Conservation (phyloP, 2,113 vertebrate genomes). For the Gambusia holbrooki region DNA sequence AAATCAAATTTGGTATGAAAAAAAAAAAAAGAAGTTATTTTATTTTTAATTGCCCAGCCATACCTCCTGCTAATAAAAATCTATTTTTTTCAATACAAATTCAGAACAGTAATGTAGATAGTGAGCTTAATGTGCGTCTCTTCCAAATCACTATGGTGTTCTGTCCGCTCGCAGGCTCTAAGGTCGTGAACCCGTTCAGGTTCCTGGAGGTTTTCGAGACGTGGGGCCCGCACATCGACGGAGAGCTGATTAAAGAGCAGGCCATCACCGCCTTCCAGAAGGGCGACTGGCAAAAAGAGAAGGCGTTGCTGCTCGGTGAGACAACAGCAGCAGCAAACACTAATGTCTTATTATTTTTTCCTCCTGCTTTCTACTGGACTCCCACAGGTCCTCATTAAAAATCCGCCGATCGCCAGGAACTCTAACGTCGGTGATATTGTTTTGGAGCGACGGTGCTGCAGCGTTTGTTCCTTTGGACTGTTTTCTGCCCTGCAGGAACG, state of each 20-base stretch:
- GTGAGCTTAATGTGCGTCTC: no score
- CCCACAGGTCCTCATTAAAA: conserved; percentile 2
- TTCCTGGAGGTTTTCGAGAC: conserved; percentile 82
- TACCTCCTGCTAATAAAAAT: no score
- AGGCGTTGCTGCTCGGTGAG: conserved; percentile 77
- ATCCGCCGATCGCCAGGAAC: neutral
- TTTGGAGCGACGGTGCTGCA: no score
- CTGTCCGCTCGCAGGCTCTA: conserved; percentile 71
- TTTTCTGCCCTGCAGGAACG: conserved; percentile 66
- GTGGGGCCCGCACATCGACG: conserved; percentile 80
- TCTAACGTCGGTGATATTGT: conserved; percentile 10
- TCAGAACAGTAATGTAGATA: neutral
- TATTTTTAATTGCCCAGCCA: no score
- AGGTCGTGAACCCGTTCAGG: conserved; percentile 77
- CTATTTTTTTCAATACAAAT: neutral
- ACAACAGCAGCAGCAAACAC: neutral
- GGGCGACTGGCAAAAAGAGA: conserved; percentile 81
- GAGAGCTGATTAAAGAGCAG: conserved; percentile 78
- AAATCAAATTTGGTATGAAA: no score
- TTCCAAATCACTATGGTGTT: neutral
- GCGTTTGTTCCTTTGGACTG: neutral
- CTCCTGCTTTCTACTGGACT: neutral
- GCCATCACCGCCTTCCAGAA: conserved; percentile 74
- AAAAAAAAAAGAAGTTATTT: no score
- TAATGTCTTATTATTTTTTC: neutral